A percentile compares a stretch with the other conserved stretches of the same genome.
Evolutionary conservation across 64 coral and sea anemone genomes (phyloP).

Genomic region (Stylophora pistillata): DNA sequence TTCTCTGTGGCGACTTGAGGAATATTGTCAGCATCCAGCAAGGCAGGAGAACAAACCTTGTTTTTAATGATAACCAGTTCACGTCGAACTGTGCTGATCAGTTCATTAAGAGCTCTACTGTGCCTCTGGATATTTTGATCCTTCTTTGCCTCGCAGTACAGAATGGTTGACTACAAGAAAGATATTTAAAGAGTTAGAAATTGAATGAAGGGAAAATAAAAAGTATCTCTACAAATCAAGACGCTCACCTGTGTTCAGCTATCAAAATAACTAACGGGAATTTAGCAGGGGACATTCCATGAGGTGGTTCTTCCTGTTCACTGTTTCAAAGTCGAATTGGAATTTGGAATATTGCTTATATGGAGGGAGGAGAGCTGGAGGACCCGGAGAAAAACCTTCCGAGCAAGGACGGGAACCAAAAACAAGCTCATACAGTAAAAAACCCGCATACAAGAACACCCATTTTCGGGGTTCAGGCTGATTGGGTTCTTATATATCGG

Average conservation of each 20-base stretch:
- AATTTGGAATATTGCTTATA: too few relatives aligned
- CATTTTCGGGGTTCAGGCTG: constrained; percentile 65
- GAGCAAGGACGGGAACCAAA: too few relatives aligned
- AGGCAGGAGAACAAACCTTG: constrained; percentile 71
- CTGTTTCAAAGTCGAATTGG: too few relatives aligned
- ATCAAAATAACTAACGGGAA: too few relatives aligned
- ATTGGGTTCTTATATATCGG: constrained; percentile 75
- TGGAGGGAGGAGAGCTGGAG: too few relatives aligned
- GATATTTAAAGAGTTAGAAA: background rate
- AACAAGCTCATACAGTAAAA: too few relatives aligned
- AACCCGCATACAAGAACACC: constrained; percentile 82
- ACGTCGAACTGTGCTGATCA: constrained; percentile 72
- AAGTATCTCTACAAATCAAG: too few relatives aligned
- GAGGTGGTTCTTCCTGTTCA: too few relatives aligned
- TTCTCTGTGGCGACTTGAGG: constrained; percentile 88
- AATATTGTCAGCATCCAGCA: constrained; percentile 86
- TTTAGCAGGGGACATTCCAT: too few relatives aligned
- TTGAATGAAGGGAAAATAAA: background rate
- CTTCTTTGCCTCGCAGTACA: constrained; percentile 93
- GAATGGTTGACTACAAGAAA: constrained; percentile 77
- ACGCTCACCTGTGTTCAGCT: too few relatives aligned
- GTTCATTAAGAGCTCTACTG: constrained; percentile 75
- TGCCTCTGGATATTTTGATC: constrained; percentile 89
- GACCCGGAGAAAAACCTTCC: too few relatives aligned
- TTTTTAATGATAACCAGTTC: constrained; percentile 83